Conservation (phyloP, 2,113 vertebrate species). For the Rhynchomys soricoides region DNA sequence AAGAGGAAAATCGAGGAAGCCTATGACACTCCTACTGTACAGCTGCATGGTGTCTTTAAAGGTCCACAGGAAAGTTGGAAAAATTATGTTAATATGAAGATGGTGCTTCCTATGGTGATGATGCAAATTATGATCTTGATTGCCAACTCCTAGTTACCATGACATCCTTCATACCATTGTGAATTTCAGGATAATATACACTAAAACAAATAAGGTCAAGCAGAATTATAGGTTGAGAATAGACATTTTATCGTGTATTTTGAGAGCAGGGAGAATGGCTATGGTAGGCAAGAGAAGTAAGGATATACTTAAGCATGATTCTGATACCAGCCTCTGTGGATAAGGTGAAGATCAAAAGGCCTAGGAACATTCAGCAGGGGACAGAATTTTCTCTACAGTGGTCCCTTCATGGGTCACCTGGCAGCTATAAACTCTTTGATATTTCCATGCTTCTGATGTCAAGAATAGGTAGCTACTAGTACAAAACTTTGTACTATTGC, state of each 20-base stretch:
- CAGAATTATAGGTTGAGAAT: neutral
- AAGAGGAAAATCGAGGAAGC: neutral
- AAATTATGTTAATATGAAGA: neutral
- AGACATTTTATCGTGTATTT: neutral
- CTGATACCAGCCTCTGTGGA: neutral
- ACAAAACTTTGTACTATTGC: constrained; percentile 72
- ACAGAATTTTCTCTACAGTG: constrained; percentile 36
- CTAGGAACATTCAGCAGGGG: constrained; percentile 17
- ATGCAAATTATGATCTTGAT: neutral
- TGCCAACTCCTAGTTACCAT: neutral
- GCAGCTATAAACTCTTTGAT: neutral
- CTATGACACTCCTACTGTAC: neutral
- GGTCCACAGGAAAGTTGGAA: neutral
- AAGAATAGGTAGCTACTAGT: constrained; percentile 78
- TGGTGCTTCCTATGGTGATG: too few relatives aligned
- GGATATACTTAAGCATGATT: neutral
- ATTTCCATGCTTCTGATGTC: constrained; percentile 44
- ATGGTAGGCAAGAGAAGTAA: rapidly evolving
- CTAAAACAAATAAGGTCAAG: neutral
- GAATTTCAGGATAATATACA: too few relatives aligned
- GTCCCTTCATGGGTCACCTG: constrained; percentile 71
- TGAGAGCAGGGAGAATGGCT: neutral
- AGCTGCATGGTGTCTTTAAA: neutral
- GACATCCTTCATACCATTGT: neutral
- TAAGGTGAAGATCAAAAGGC: rapidly evolving